These are phyloP conservation scores for Heteronetta atricapilla DNA, from an alignment of 2,113 vertebrate species.

Conservation along the genomic window DNA sequence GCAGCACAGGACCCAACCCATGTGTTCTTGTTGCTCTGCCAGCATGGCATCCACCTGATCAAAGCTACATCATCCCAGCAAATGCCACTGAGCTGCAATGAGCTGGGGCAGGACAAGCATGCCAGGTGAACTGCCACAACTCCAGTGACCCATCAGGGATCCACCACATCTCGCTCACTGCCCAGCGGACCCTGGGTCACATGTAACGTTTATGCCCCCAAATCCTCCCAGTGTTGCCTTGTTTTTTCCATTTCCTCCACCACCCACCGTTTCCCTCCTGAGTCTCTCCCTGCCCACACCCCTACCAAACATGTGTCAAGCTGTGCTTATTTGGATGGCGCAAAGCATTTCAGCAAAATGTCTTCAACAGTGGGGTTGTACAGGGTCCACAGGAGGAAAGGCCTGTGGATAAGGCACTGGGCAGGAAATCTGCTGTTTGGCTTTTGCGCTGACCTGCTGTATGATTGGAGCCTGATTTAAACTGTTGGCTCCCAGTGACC, in stretches of 20 bases:
- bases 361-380: neutral
- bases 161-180: neutral
- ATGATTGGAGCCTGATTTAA: neutral
- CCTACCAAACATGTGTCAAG: neutral
- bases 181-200: neutral
- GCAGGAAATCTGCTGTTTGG: constrained; percentile 48
- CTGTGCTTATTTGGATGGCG: neutral
- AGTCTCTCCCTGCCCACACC: neutral
- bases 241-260: constrained; percentile 53
- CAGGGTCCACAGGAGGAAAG: neutral
- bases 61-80: neutral
- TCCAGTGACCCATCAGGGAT: neutral
- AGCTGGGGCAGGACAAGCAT: accelerated
- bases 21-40: neutral
- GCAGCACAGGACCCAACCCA: neutral
- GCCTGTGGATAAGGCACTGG: neutral
- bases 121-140: accelerated
- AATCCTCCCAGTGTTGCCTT: neutral
- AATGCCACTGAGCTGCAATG: neutral
- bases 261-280: neutral
- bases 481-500: neutral
- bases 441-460: neutral
- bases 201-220: neutral
- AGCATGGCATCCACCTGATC: neutral
- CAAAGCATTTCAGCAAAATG: neutral